Conservation (phyloP, 2,888 invertebrate species). For the Eupithecia tripunctaria region DNA sequence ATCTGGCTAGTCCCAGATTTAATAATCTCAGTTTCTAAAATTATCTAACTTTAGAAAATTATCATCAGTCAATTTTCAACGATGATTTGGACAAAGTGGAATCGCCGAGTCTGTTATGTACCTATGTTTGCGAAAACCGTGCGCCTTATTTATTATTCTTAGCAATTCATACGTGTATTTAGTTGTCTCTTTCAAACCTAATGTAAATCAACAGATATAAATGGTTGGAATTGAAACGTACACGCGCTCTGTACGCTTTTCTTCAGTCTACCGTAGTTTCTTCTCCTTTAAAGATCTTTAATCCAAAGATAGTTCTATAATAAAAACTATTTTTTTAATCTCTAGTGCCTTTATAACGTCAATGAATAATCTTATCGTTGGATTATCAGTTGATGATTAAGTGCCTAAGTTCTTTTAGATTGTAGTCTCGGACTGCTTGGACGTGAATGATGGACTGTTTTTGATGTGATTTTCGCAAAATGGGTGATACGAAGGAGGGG, state of each 20-base stretch:
- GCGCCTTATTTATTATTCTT: not conserved
- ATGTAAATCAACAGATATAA: not conserved
- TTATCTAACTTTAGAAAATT: not conserved
- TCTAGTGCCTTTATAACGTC: conserved; percentile 1
- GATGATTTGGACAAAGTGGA: not conserved
- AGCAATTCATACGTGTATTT: not conserved
- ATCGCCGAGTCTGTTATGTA: not conserved
- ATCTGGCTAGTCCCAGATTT: not conserved
- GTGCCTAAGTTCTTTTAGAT: conserved; percentile 16
- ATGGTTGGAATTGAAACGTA: not conserved
- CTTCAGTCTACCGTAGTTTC: not conserved
- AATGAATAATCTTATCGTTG: conserved; percentile 24
- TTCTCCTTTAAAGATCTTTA: not conserved
- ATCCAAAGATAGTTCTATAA: not conserved
- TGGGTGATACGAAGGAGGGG: conserved; percentile 29
- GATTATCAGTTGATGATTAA: conserved; percentile 15
- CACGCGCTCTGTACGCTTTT: not conserved
- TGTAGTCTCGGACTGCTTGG: conserved; percentile 3
- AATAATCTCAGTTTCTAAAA: not conserved
- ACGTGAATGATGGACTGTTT: conserved; percentile 22
- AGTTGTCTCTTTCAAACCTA: not conserved
- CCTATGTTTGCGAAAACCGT: not conserved
- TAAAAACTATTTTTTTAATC: not conserved
- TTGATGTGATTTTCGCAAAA: conserved; percentile 32
- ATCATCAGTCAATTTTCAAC: not conserved